A percentile compares a stretch with the other conserved stretches of the same genome.
phyloP scores from a whole-genome alignment of 2,113 vertebrate genomes.

The Psephotus haematonotus region DNA sequence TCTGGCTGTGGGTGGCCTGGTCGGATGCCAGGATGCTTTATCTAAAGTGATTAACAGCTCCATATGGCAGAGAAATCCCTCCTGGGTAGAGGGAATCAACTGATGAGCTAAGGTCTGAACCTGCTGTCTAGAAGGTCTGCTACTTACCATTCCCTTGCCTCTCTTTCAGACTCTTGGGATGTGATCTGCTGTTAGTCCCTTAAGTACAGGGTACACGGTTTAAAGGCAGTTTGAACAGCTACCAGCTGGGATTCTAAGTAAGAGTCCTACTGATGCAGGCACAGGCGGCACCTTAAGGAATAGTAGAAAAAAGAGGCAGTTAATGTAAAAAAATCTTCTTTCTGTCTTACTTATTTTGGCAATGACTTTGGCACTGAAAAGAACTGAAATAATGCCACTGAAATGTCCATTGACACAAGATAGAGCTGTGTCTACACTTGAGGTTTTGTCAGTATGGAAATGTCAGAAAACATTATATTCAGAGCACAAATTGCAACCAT shows the following conservation, averaged over 20 bases:
- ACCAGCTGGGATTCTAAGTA: not conserved
- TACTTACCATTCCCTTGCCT: not conserved
- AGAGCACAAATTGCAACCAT: constrained; percentile 41
- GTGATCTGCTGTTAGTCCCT: not conserved
- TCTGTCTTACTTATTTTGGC: not conserved
- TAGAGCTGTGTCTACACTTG: constrained; percentile 6
- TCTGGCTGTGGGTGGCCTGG: rapidly evolving
- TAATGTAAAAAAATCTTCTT: not conserved
- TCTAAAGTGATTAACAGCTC: not conserved
- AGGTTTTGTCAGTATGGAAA: constrained; percentile 56
- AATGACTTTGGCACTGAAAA: constrained; percentile 11
- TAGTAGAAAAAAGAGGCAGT: not conserved
- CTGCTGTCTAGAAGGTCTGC: not conserved
- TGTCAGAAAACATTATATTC: constrained; percentile 62
- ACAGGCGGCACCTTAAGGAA: not conserved
- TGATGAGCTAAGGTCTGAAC: not conserved
- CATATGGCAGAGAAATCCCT: not conserved
- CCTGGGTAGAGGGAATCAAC: not conserved
- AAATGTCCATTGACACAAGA: constrained; percentile 12
- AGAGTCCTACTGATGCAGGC: not conserved
- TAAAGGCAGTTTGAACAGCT: not conserved
- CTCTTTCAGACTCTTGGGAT: not conserved
- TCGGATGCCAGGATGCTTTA: not conserved
- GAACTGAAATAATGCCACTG: constrained; percentile 18
- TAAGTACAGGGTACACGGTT: rapidly evolving